Percentiles rank a stretch among this genome's conserved stretches.
phyloP scores from a whole-genome alignment of 2,888 invertebrate genomes.

The Sturmia bella region DNA sequence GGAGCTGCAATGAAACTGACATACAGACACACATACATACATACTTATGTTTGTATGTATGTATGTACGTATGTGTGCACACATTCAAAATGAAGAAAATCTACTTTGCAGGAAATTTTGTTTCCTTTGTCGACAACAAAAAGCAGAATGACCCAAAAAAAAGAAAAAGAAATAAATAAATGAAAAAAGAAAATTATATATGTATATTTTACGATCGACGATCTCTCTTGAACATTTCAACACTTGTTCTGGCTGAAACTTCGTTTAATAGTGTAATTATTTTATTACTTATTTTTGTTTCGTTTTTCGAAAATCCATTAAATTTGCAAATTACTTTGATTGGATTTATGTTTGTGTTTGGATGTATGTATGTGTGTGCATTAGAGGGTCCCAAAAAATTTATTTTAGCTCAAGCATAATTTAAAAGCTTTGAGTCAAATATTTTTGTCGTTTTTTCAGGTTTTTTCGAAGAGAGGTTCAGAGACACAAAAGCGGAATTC shows the following conservation, averaged over 20 bases:
- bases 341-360: not conserved
- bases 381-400: too few relatives aligned
- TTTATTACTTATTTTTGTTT: conserved; percentile 31
- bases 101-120: too few relatives aligned
- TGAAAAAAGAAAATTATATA: conserved; percentile 6
- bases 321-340: conserved; percentile 64
- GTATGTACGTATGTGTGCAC: too few relatives aligned
- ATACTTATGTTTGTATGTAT: conserved; percentile 3
- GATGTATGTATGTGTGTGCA: not conserved
- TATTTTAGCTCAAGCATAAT: too few relatives aligned
- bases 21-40: too few relatives aligned
- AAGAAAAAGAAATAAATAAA: too few relatives aligned
- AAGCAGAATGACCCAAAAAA: conserved; percentile 33
- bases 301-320: conserved; percentile 54
- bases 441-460: too few relatives aligned
- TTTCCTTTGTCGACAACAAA: conserved; percentile 30
- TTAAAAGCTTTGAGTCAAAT: too few relatives aligned
- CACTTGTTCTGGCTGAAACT: conserved; percentile 51
- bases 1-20: conserved; percentile 30
- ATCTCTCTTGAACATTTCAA: conserved; percentile 56
- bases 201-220: conserved; percentile 35
- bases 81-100: too few relatives aligned
- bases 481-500: too few relatives aligned
- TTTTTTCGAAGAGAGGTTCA: too few relatives aligned
- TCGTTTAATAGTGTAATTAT: conserved; percentile 30